Percentiles rank a stretch among this genome's conserved stretches.
Evolutionary conservation across 1,140 invertebrate genomes (phyloP).

Genomic region (Heterodera carotae): DNA sequence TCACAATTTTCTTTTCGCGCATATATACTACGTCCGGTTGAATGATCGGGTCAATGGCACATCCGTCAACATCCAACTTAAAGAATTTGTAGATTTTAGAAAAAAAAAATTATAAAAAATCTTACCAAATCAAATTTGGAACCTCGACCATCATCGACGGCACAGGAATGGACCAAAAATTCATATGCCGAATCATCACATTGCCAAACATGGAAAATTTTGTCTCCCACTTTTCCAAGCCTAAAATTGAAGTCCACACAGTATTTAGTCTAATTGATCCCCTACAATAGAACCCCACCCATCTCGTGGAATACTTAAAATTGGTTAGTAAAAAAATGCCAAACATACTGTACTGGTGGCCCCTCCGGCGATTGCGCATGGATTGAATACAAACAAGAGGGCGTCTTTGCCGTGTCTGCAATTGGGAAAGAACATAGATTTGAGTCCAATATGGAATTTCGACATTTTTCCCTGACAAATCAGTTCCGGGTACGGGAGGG

Average conservation of each 20-base stretch:
- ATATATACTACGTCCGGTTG: conserved; percentile 61
- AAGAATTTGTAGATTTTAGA: conserved; percentile 18
- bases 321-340: conserved; percentile 21
- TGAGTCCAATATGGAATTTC: not conserved
- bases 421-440: no score
- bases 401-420: conserved; percentile 54
- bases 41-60: conserved; percentile 61
- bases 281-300: no score
- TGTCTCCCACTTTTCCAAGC: conserved; percentile 58
- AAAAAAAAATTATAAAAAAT: not conserved
- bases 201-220: conserved; percentile 63
- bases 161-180: conserved; percentile 62
- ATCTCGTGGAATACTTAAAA: no score
- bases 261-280: no score
- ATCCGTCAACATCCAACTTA: conserved; percentile 58
- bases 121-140: conserved; percentile 54
- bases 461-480: no score
- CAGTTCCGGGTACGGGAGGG: no score
- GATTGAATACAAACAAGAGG: conserved; percentile 54
- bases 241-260: conserved; percentile 39
- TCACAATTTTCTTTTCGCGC: conserved; percentile 39
- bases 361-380: conserved; percentile 50
- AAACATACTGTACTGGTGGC: conserved; percentile 47
- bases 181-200: conserved; percentile 58
- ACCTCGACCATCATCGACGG: conserved; percentile 60